Evolutionary conservation across 2,888 invertebrate species (phyloP).

Genomic region (Oeneis ivallda): DNA sequence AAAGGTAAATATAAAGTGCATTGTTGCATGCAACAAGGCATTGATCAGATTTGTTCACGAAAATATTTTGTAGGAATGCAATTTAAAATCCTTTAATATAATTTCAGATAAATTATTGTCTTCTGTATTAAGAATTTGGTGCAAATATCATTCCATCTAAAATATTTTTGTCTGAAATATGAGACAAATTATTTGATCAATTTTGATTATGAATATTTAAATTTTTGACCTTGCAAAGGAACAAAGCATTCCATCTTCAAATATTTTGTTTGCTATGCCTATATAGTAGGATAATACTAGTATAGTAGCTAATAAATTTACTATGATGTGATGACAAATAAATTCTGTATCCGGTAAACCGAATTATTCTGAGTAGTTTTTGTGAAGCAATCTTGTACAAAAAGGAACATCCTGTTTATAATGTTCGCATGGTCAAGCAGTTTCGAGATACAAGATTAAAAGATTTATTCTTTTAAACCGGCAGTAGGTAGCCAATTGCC

Average conservation of each 20-base stretch:
- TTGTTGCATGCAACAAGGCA: constrained; percentile 9
- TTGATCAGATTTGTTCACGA: neutral
- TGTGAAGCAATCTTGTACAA: too few relatives aligned
- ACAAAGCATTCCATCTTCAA: too few relatives aligned
- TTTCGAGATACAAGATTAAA: constrained; percentile 54
- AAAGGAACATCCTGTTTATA: constrained; percentile 49
- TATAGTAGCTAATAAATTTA: too few relatives aligned
- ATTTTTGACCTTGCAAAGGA: neutral
- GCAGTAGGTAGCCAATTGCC: constrained; percentile 44
- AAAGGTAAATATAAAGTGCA: neutral
- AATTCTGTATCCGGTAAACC: too few relatives aligned
- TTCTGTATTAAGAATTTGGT: neutral
- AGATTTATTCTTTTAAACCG: constrained; percentile 63
- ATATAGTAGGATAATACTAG: neutral
- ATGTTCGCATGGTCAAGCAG: constrained; percentile 23
- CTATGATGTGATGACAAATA: too few relatives aligned
- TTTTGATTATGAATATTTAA: neutral
- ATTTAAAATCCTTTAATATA: neutral
- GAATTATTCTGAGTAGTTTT: too few relatives aligned
- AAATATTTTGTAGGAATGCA: neutral
- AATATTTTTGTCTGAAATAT: constrained; percentile 1
- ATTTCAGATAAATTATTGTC: neutral
- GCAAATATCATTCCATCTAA: neutral
- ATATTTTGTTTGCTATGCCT: neutral
- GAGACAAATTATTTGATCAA: neutral